Evolutionary conservation across 2,888 invertebrate genomes (phyloP), one percentile per base, ranked within the genome.

Genomic region (Parasteatoda lunata): DNA sequence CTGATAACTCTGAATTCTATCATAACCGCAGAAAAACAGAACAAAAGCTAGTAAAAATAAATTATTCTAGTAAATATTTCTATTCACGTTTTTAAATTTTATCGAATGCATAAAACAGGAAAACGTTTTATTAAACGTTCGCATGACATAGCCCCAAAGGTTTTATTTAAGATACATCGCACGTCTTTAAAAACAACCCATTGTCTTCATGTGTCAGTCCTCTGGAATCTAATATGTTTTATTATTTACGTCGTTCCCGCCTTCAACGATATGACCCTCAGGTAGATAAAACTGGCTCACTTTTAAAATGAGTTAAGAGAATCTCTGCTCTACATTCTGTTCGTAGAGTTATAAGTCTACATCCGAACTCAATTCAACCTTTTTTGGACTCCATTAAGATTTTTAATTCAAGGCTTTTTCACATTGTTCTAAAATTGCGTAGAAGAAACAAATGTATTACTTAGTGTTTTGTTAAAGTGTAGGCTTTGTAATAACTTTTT

Each of bases 261-360:
- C 7, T 59, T 59, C 13, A 59, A 59, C n/a, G 59, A 59, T 8
- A 45, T 9, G 49, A 66, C 30, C 68, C 68, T 77, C 66, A 9
- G 52, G 68, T 30, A 15, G 9, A 15, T 49, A 45, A 68, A 77
- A 77, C 77, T 66, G 51, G 77, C 66, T 77, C 30, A 66, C 51
- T 51, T 15, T 30, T 30, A 51, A 48, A 77, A 77, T 51, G 77
- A 77, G 64, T 77, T 77, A 66, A 15, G 30, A 30, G 30, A 52
- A 51, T 66, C 66, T 66, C 49, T 51, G 51, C 66, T 52, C 68
- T 45, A 77, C 52, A 77, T 52, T 11, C 47, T 30, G 30, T 13
- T 15, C 15, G 1, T 54, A 73, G 45, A 73, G 54, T 54, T 52
- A 72, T 54, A 54, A 54, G 52, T 11, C 47, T 8, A 45, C n/a